Evolutionary conservation across 2,113 vertebrate species (phyloP).

Genomic region (Haemorhous mexicanus): DNA sequence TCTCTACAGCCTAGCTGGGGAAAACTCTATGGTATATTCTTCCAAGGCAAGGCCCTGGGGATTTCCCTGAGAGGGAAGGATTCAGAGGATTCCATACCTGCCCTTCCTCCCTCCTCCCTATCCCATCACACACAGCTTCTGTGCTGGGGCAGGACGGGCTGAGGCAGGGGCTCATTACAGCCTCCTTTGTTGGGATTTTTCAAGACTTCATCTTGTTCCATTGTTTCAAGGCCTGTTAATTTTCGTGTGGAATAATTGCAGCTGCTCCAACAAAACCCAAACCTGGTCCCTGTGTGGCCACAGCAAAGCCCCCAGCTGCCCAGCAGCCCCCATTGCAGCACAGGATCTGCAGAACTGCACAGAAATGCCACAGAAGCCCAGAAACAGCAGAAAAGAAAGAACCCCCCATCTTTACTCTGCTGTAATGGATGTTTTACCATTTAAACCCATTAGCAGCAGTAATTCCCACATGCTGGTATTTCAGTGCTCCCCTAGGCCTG

Average conservation of each 20-base stretch:
- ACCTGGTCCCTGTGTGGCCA: accelerated
- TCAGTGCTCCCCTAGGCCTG: neutral
- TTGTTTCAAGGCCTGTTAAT: neutral
- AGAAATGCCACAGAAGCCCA: neutral
- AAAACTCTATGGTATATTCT: too few species aligned
- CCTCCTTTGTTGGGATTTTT: neutral
- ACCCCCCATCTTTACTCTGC: neutral
- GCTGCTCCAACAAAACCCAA: neutral
- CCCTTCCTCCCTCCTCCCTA: neutral
- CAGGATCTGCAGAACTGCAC: neutral
- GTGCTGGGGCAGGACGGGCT: neutral
- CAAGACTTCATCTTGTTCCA: accelerated
- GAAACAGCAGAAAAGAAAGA: neutral
- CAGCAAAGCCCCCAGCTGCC: accelerated
- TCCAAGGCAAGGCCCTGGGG: too few species aligned
- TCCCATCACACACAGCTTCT: neutral
- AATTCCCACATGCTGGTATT: neutral
- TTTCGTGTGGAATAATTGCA: neutral
- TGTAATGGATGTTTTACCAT: neutral
- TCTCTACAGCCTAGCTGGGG: too few species aligned
- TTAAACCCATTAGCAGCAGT: neutral
- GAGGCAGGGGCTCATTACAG: accelerated
- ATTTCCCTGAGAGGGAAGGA: too few species aligned
- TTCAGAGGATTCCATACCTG: too few species aligned
- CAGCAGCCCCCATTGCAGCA: accelerated